phyloP scores from a whole-genome alignment of 2,888 invertebrate genomes.

The Netelia inedita region DNA sequence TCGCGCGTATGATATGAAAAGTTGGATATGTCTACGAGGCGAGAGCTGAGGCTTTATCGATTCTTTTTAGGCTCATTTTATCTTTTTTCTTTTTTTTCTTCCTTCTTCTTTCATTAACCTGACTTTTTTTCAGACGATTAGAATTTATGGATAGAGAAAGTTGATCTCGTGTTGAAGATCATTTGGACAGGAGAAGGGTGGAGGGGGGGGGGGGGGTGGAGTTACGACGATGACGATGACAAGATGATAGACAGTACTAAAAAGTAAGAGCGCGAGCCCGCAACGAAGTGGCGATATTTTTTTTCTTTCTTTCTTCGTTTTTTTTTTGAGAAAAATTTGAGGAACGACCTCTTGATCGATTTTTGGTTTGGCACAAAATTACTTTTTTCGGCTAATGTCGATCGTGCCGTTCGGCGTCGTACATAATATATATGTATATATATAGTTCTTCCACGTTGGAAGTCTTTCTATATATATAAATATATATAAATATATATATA shows the following conservation, averaged over 20 bases:
- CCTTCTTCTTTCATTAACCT: background rate
- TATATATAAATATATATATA: no score
- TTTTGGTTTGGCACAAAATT: conserved; percentile 66
- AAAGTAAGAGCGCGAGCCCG: conserved; percentile 43
- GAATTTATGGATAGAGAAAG: conserved; percentile 1
- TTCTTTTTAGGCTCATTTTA: conserved; percentile 3
- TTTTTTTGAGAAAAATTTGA: conserved; percentile 15
- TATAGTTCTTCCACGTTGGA: background rate
- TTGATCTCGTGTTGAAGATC: conserved; percentile 4
- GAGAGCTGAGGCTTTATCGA: background rate
- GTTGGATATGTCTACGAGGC: conserved; percentile 60
- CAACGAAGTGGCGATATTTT: conserved; percentile 29
- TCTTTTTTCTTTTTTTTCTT: background rate
- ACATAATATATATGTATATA: background rate
- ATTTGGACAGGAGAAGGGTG: no score
- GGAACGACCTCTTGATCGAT: conserved; percentile 42
- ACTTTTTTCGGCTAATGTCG: conserved; percentile 42
- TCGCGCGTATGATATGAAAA: conserved; percentile 55
- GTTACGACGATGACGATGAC: conserved; percentile 27
- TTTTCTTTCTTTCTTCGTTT: conserved; percentile 22
- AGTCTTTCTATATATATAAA: background rate
- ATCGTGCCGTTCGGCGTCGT: conserved; percentile 46
- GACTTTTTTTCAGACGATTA: conserved; percentile 18
- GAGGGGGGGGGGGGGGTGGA: background rate
- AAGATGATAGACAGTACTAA: conserved; percentile 47